These are phyloP conservation scores for Euura lappo DNA, from an alignment of 1,140 invertebrate genomes.

Conservation along the genomic window DNA sequence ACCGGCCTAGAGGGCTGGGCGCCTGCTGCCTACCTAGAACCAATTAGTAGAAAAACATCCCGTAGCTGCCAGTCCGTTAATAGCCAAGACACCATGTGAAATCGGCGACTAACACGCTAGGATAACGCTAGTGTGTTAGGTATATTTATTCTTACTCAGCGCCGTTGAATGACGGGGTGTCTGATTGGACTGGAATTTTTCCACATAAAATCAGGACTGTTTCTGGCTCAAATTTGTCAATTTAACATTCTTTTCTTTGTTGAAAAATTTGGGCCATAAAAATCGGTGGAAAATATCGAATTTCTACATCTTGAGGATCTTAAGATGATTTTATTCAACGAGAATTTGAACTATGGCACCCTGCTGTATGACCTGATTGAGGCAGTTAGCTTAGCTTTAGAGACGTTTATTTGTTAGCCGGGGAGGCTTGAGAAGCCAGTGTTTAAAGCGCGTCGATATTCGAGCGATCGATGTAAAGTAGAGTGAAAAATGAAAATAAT, in stretches of 20 bases:
- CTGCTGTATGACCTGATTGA: background rate
- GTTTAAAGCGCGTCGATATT: no score
- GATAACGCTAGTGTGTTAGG: conserved; percentile 45
- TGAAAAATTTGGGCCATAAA: background rate
- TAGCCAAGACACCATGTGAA: conserved; percentile 60
- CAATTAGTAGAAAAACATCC: conserved; percentile 74
- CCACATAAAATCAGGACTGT: no score
- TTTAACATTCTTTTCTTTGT: no score
- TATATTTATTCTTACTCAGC: background rate
- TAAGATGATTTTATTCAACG: no score
- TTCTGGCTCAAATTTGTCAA: no score
- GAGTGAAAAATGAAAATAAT: no score
- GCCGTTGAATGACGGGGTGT: no score
- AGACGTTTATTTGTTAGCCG: background rate
- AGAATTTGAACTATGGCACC: no score
- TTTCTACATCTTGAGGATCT: background rate
- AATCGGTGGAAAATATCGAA: background rate
- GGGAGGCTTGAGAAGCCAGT: background rate
- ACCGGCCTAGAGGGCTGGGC: conserved; percentile 87
- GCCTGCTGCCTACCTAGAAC: conserved; percentile 90
- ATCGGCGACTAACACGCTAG: conserved; percentile 59
- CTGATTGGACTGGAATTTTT: no score
- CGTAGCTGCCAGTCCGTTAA: conserved; percentile 65
- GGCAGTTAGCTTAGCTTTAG: background rate
- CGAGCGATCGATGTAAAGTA: no score